A percentile compares a stretch with the other conserved stretches of the same genome.
Evolutionary conservation across 2,797 vertebrate species (phyloP).

Genomic region (Sphenodon punctatus): DNA sequence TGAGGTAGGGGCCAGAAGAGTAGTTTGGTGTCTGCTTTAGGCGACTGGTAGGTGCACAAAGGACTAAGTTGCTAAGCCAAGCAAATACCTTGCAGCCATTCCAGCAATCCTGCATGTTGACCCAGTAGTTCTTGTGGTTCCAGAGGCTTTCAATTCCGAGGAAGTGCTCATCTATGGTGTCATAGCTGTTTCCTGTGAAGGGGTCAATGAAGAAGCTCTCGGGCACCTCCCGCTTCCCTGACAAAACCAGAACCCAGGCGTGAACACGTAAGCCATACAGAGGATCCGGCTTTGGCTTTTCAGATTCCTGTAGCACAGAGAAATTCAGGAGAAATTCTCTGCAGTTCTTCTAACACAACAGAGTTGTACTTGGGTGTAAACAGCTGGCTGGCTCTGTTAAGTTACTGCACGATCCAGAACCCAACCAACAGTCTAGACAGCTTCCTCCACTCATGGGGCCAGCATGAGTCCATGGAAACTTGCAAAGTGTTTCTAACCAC

Average conservation of each 20-base stretch:
- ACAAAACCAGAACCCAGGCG: conserved; percentile 89
- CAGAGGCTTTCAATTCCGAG: conserved; percentile 92
- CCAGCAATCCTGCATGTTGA: conserved; percentile 92
- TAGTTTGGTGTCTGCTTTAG: too few species aligned
- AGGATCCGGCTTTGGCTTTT: conserved; percentile 67
- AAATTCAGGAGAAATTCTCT: not conserved
- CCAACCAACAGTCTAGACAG: too few species aligned
- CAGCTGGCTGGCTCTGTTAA: too few species aligned
- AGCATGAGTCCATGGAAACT: too few species aligned
- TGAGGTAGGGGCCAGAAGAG: too few species aligned
- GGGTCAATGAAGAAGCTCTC: conserved; percentile 93
- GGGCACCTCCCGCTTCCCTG: conserved; percentile 81
- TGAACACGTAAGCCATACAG: conserved; percentile 85
- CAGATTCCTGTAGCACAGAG: conserved; percentile 62
- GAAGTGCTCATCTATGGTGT: conserved; percentile 76
- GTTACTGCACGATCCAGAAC: too few species aligned
- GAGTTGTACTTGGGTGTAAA: too few species aligned
- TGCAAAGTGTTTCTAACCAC: too few species aligned
- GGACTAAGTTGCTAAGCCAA: too few species aligned
- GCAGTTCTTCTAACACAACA: not conserved
- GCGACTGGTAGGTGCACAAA: too few species aligned
- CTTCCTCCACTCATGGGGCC: too few species aligned
- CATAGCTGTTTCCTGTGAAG: conserved; percentile 79
- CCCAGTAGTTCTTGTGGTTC: conserved; percentile 92
- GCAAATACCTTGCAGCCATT: conserved; percentile 78